These are phyloP conservation scores for Malacoraja senta DNA, from an alignment of 2,797 vertebrate species.

Conservation along the genomic window DNA sequence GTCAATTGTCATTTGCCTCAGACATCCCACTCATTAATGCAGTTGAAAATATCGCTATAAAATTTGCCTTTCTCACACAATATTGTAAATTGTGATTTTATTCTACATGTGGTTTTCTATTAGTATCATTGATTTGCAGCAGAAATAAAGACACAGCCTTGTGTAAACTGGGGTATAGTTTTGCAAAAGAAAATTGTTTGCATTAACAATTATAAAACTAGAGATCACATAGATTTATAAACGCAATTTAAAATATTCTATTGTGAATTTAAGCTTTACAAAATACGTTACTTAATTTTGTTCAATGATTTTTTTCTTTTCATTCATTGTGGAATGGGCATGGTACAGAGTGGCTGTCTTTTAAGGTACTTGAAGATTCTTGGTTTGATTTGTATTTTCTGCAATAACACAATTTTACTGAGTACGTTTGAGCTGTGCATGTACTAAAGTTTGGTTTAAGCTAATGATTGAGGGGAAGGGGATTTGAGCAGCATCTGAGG, in stretches of 20 bases:
- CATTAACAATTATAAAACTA: constrained; percentile 66
- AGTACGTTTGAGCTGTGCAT: constrained; percentile 71
- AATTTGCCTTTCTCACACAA: constrained; percentile 68
- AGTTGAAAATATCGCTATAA: constrained; percentile 57
- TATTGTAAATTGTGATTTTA: constrained; percentile 78
- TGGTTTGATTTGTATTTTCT: constrained; percentile 81
- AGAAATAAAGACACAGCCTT: constrained; percentile 64
- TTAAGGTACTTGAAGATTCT: constrained; percentile 88
- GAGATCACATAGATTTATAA: constrained; percentile 68
- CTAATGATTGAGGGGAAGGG: constrained; percentile 61
- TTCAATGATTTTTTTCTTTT: constrained; percentile 62
- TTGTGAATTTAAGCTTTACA: constrained; percentile 69
- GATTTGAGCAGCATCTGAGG: constrained; percentile 61
- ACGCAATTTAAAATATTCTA: constrained; percentile 70
- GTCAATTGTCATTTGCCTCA: constrained; percentile 65
- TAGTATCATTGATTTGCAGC: constrained; percentile 55
- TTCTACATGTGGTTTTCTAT: constrained; percentile 81
- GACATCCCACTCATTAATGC: constrained; percentile 66
- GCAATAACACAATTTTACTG: constrained; percentile 70
- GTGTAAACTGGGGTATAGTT: constrained; percentile 73
- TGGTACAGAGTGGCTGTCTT: constrained; percentile 82
- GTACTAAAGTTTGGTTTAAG: constrained; percentile 68
- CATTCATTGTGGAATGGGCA: constrained; percentile 70
- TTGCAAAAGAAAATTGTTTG: constrained; percentile 61
- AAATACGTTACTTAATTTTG: constrained; percentile 52